A percentile compares a stretch with the other conserved stretches of the same genome.
Evolutionary conservation across 2,113 vertebrate species (phyloP).

Genomic region (Axis porcinus): DNA sequence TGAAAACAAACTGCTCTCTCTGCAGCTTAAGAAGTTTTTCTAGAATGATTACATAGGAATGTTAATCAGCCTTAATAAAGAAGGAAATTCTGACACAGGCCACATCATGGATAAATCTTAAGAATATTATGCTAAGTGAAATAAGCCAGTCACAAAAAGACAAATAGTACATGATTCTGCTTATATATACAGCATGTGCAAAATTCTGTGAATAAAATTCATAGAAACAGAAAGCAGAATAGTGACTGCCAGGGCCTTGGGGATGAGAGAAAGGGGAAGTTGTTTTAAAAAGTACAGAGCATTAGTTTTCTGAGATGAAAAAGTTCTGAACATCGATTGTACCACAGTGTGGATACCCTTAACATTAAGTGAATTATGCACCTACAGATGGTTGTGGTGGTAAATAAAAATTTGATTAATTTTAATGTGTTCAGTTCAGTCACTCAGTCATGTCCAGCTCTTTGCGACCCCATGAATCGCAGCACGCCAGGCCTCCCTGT

Average conservation of each 20-base stretch:
- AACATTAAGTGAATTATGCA: background rate
- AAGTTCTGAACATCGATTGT: background rate
- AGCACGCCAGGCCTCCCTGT: too few relatives aligned
- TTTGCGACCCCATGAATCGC: too few relatives aligned
- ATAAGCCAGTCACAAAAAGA: background rate
- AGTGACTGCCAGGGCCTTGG: background rate
- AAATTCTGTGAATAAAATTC: background rate
- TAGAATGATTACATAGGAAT: background rate
- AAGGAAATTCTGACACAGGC: background rate
- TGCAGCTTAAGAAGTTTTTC: background rate
- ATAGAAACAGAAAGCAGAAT: background rate
- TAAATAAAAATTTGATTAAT: background rate
- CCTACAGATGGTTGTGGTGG: background rate
- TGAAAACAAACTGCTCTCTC: background rate
- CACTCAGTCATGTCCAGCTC: too few relatives aligned
- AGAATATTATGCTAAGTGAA: background rate
- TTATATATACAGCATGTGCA: background rate
- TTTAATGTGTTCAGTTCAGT: background rate
- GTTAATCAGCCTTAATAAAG: background rate
- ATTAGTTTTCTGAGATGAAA: background rate
- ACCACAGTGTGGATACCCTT: background rate
- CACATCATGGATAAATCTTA: background rate
- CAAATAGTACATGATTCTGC: background rate
- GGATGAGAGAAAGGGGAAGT: background rate
- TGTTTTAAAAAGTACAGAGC: background rate